These are phyloP conservation scores for Zele albiditarsus DNA, from an alignment of 2,888 invertebrate genomes.

Conservation along the genomic window DNA sequence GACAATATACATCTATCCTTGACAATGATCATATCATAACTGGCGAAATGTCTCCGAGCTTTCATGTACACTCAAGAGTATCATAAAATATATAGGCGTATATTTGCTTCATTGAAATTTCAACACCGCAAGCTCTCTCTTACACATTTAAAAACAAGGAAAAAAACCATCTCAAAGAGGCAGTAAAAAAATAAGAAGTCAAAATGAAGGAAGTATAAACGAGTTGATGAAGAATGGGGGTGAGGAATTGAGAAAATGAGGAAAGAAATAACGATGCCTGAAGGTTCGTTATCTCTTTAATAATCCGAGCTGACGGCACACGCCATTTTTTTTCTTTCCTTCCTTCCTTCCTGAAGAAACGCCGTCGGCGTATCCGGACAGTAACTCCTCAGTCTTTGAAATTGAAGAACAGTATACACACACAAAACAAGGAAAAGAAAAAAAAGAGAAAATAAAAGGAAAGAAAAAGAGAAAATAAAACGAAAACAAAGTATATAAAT, in stretches of 20 bases:
- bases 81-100: background rate
- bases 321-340: constrained; percentile 52
- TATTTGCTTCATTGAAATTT: constrained; percentile 14
- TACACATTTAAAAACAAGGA: background rate
- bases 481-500: too few relatives aligned
- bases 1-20: constrained; percentile 1
- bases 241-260: constrained; percentile 56
- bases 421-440: constrained; percentile 35
- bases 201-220: constrained; percentile 60
- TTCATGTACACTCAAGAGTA: background rate
- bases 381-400: constrained; percentile 67
- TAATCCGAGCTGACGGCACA: constrained; percentile 66
- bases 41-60: too few relatives aligned
- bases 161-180: background rate
- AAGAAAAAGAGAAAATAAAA: too few relatives aligned
- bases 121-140: background rate
- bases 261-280: constrained; percentile 54
- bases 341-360: constrained; percentile 51
- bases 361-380: constrained; percentile 49
- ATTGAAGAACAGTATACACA: constrained; percentile 26
- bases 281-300: constrained; percentile 69
- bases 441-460: background rate
- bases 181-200: constrained; percentile 44
- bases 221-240: constrained; percentile 33
- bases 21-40: too few relatives aligned